Evolutionary conservation across 2,888 invertebrate genomes (phyloP).

Genomic region (Trachelus stipa): DNA sequence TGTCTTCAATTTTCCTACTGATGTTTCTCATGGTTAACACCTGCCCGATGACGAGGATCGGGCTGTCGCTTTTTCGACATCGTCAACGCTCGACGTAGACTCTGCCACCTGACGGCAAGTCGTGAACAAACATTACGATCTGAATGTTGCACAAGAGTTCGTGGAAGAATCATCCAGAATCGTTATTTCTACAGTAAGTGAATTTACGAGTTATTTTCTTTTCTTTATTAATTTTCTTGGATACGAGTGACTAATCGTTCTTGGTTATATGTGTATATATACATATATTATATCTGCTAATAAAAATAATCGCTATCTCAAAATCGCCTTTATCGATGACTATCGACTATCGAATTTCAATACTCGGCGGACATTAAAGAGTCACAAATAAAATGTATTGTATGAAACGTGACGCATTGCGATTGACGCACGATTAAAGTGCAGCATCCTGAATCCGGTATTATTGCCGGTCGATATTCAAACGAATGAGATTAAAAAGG

Average conservation of each 20-base stretch:
- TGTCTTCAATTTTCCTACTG: too few relatives aligned
- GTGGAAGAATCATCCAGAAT: not conserved
- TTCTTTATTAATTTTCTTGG: not conserved
- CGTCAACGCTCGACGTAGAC: too few relatives aligned
- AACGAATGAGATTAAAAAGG: not conserved
- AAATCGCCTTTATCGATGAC: not conserved
- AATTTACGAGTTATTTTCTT: not conserved
- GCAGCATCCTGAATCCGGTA: not conserved
- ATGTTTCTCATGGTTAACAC: too few relatives aligned
- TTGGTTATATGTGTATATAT: not conserved
- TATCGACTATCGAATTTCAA: not conserved
- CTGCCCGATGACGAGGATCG: too few relatives aligned
- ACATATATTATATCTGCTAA: not conserved
- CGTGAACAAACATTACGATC: not conserved
- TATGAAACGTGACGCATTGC: not conserved
- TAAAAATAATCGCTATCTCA: not conserved
- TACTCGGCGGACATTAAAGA: too few relatives aligned
- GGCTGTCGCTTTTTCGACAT: too few relatives aligned
- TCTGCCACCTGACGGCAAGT: not conserved
- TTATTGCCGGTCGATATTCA: not conserved
- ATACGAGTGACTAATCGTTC: not conserved
- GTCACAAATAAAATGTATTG: not conserved
- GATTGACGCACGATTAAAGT: not conserved
- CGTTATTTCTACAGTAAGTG: not conserved
- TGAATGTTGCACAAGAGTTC: not conserved